Evolutionary conservation across 2,113 vertebrate species (phyloP).

Genomic region (Pedetes capensis): DNA sequence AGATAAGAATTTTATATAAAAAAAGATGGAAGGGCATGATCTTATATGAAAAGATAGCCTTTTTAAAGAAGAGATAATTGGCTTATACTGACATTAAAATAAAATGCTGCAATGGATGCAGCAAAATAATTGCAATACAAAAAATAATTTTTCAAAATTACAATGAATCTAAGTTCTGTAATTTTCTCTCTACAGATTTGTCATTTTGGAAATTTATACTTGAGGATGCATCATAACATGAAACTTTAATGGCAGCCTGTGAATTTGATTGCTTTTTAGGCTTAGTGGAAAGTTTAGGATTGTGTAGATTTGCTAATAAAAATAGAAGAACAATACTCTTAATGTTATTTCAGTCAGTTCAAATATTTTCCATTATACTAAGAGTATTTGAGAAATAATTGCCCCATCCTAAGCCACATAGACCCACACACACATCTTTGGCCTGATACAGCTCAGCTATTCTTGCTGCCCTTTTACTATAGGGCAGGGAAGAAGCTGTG

Average conservation of each 20-base stretch:
- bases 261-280: slow-evolving; percentile 5
- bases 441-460: not conserved
- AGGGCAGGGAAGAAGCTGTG: not conserved
- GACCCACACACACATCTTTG: not conserved
- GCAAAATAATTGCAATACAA: slow-evolving; percentile 15
- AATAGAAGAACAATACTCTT: not conserved
- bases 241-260: not conserved
- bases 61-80: slow-evolving; percentile 8
- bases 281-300: not conserved
- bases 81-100: slow-evolving; percentile 34
- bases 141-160: slow-evolving; percentile 55
- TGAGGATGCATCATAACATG: not conserved
- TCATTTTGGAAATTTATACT: slow-evolving; percentile 35
- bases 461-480: not conserved
- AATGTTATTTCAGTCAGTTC: not conserved
- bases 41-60: not conserved
- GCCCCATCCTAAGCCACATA: not conserved
- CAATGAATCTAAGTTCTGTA: slow-evolving; percentile 35
- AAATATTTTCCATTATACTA: not conserved
- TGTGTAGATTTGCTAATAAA: not conserved
- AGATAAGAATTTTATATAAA: slow-evolving; percentile 5
- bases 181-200: slow-evolving; percentile 47
- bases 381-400: not conserved
- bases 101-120: slow-evolving; percentile 33
- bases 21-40: not conserved